Evolutionary conservation across 2,888 invertebrate species (phyloP).

Genomic region (Pheosia tremula): DNA sequence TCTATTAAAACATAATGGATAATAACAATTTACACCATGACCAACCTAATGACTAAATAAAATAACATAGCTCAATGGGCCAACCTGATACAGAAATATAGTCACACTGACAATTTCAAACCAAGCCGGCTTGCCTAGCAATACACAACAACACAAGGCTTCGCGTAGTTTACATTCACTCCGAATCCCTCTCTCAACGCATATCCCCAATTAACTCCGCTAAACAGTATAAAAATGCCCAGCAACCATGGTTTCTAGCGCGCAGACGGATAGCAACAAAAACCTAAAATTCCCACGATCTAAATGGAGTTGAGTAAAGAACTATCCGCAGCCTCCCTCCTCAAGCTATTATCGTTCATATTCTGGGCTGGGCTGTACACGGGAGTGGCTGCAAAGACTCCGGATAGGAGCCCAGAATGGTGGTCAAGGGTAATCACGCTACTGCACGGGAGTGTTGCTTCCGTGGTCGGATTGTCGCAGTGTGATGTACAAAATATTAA

Average conservation of each 20-base stretch:
- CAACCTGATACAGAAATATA: conserved; percentile 8
- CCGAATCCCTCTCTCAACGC: background rate
- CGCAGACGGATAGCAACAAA: background rate
- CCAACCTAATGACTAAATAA: background rate
- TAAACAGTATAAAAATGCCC: background rate
- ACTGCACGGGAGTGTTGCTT: conserved; percentile 64
- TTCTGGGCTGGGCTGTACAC: conserved; percentile 65
- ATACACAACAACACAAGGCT: background rate
- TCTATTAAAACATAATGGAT: background rate
- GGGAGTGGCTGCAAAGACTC: conserved; percentile 36
- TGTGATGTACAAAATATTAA: conserved; percentile 53
- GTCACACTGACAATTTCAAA: background rate
- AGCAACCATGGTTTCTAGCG: conserved; percentile 11
- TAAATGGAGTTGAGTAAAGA: conserved; percentile 56
- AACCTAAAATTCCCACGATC: conserved; percentile 18
- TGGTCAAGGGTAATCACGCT: conserved; percentile 65
- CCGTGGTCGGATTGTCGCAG: conserved; percentile 58
- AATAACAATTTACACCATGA: background rate
- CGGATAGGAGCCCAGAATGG: conserved; percentile 61
- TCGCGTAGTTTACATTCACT: too few species aligned
- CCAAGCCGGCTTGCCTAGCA: background rate
- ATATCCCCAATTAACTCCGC: background rate
- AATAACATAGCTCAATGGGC: background rate
- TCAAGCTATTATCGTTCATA: conserved; percentile 66
- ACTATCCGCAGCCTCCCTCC: conserved; percentile 50